Conservation (phyloP, 2,113 vertebrate genomes). For the Indri indri region DNA sequence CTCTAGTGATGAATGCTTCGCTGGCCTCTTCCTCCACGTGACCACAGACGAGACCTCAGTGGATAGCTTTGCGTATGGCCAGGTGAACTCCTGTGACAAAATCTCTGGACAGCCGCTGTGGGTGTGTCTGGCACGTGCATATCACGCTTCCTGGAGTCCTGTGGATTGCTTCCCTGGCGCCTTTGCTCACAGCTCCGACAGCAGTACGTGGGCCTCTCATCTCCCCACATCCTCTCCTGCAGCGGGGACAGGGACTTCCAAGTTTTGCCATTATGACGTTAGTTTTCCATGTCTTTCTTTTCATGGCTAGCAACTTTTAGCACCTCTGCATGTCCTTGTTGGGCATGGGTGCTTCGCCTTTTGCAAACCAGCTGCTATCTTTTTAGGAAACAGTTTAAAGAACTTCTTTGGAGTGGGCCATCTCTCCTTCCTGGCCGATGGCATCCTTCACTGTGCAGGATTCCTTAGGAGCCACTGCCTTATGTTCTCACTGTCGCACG, state of each 20-base stretch:
- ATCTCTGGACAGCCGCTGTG: neutral
- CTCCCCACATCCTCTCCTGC: fast-evolving
- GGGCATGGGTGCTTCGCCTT: neutral
- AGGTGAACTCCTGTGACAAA: neutral
- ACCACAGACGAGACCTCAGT: neutral
- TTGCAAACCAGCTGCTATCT: neutral
- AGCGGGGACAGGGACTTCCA: fast-evolving
- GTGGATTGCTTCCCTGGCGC: fast-evolving
- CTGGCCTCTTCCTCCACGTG: fast-evolving
- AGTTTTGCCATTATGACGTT: neutral
- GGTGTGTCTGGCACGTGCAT: neutral
- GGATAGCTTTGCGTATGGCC: neutral
- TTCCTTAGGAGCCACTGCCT: neutral
- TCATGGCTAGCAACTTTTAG: neutral
- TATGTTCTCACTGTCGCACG: neutral
- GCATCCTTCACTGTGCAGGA: neutral
- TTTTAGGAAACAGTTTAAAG: neutral
- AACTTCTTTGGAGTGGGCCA: neutral
- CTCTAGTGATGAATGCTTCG: neutral
- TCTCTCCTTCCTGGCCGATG: slow-evolving; percentile 19
- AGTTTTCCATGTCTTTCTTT: neutral
- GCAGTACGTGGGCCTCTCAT: fast-evolving
- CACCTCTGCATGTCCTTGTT: neutral
- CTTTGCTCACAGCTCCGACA: fast-evolving
- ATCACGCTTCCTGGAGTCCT: fast-evolving